Percentiles rank a stretch among this genome's conserved stretches.
Evolutionary conservation across 1,140 invertebrate genomes (phyloP).

Genomic region (Tigriopus japonicus): DNA sequence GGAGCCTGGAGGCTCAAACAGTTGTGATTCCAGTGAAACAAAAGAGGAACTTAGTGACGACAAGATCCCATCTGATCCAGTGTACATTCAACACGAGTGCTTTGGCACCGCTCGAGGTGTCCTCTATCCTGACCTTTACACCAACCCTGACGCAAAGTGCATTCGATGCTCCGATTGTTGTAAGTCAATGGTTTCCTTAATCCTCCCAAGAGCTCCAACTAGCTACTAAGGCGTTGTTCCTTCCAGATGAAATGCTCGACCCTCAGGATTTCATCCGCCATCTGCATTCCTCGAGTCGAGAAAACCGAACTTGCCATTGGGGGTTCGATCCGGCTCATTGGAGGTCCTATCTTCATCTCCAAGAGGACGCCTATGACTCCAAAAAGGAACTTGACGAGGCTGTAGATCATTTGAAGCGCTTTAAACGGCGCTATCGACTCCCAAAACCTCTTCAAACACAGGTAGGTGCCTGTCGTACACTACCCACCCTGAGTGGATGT

Average conservation of each 20-base stretch:
- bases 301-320: conserved; percentile 91
- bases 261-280: conserved; percentile 84
- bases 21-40: background rate
- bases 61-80: conserved; percentile 18
- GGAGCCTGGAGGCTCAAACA: conserved; percentile 19
- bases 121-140: conserved; percentile 60
- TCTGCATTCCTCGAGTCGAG: conserved; percentile 51
- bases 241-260: conserved; percentile 42
- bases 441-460: no score
- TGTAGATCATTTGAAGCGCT: no score
- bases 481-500: no score
- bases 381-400: no score
- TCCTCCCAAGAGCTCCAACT: background rate
- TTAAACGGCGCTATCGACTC: no score
- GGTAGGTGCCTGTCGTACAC: no score
- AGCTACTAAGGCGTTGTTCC: background rate
- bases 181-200: background rate
- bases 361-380: conserved; percentile 43
- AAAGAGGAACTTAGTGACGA: conserved; percentile 1
- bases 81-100: conserved; percentile 79
- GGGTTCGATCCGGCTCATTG: conserved; percentile 90
- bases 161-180: conserved; percentile 83
- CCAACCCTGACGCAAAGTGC: conserved; percentile 47
- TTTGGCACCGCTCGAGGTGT: conserved; percentile 82
- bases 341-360: conserved; percentile 65